Conservation (phyloP, 2,113 vertebrate species). For the Pluvianellus socialis region DNA sequence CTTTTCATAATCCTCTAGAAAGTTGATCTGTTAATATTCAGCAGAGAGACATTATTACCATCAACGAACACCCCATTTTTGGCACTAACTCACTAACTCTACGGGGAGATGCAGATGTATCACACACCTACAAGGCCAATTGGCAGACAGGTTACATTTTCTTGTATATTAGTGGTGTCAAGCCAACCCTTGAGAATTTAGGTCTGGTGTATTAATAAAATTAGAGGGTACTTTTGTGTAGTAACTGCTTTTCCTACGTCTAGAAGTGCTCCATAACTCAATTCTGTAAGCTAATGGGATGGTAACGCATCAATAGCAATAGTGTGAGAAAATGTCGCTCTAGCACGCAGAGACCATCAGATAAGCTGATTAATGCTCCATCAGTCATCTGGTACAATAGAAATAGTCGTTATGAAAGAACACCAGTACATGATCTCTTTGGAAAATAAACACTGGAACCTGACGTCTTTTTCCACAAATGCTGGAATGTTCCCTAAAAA, state of each 20-base stretch:
- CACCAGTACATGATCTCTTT: neutral
- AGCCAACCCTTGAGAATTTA: neutral
- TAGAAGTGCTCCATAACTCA: neutral
- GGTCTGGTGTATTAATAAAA: neutral
- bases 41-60: neutral
- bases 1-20: neutral
- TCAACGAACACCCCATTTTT: neutral
- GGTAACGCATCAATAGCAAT: neutral
- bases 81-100: neutral
- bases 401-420: slow-evolving; percentile 8
- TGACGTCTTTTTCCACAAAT: neutral
- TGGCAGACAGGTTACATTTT: neutral
- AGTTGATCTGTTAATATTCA: neutral
- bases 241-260: neutral
- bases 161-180: neutral
- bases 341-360: neutral
- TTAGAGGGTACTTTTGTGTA: neutral
- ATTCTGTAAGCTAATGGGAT: neutral
- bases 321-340: neutral
- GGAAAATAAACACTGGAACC: neutral
- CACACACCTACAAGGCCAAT: neutral
- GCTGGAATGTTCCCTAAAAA: neutral
- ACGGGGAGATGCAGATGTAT: rapidly evolving
- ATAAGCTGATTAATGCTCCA: slow-evolving; percentile 33
- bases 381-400: neutral